Conservation (phyloP, 2,888 invertebrate species). For the Minunthozetes semirufus region DNA sequence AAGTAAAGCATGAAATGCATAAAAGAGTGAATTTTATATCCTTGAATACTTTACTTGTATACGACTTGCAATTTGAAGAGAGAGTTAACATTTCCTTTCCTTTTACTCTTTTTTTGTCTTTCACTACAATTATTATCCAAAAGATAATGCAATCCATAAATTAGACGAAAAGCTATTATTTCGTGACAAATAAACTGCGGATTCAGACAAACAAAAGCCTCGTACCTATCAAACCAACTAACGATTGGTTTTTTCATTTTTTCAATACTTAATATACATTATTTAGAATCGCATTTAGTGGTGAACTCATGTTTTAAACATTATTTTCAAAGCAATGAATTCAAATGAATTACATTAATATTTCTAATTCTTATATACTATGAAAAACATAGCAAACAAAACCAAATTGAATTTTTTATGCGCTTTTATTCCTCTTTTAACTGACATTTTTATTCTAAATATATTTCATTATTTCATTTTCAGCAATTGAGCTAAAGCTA, state of each 20-base stretch:
- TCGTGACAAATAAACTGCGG: constrained; percentile 18
- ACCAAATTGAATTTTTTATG: not conserved
- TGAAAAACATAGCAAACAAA: not conserved
- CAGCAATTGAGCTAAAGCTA: too few species aligned
- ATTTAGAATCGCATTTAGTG: not conserved
- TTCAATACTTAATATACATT: too few species aligned
- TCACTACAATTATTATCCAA: not conserved
- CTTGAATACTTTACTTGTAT: not conserved
- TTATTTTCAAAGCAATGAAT: too few species aligned
- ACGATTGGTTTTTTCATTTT: too few species aligned
- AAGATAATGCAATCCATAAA: constrained; percentile 14
- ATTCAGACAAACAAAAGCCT: not conserved
- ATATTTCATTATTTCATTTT: too few species aligned
- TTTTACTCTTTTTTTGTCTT: constrained; percentile 5
- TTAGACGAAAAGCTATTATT: constrained; percentile 4
- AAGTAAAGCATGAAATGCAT: not conserved
- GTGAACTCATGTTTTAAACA: constrained; percentile 1
- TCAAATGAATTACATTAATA: not conserved
- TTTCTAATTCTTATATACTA: too few species aligned
- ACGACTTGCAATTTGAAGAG: not conserved
- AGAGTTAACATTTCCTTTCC: constrained; percentile 1
- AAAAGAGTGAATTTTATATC: not conserved
- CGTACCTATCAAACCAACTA: not conserved
- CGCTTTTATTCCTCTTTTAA: not conserved
- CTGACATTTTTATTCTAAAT: too few species aligned